Conservation (phyloP, 2,888 invertebrate genomes). For the Troides helena region DNA sequence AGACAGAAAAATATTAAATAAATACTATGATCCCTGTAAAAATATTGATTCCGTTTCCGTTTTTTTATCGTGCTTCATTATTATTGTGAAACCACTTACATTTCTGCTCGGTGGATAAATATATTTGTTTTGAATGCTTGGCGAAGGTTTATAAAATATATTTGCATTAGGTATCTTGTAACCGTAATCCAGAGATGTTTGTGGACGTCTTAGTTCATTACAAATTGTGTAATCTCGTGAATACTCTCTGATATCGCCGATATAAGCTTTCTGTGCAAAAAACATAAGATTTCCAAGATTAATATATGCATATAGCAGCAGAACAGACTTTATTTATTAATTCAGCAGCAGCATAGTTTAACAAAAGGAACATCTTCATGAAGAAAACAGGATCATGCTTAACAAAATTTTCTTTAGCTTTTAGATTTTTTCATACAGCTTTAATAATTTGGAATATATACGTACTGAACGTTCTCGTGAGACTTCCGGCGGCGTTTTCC, state of each 20-base stretch:
- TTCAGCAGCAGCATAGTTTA: no score
- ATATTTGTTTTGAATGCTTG: conserved; percentile 54
- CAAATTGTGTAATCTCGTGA: conserved; percentile 57
- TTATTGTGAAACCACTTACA: conserved; percentile 41
- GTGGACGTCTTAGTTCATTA: conserved; percentile 52
- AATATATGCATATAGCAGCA: no score
- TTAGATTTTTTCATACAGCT: not conserved
- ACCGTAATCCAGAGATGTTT: conserved; percentile 50
- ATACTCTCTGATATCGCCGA: conserved; percentile 51
- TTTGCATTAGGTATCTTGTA: conserved; percentile 54
- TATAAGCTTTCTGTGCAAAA: conserved; percentile 46
- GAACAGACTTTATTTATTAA: no score
- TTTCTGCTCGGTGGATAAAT: conserved; percentile 55
- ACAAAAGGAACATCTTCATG: no score
- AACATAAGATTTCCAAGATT: not conserved
- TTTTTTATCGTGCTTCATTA: no score
- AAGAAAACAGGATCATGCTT: not conserved
- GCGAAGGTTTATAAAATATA: conserved; percentile 60
- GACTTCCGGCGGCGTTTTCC: conserved; percentile 55
- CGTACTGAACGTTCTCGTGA: conserved; percentile 49
- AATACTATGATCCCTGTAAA: no score
- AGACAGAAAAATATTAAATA: no score
- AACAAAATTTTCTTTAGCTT: not conserved
- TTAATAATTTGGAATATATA: conserved; percentile 1
- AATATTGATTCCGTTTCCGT: no score